These are phyloP conservation scores for Esox masquinongy DNA, from an alignment of 2,797 vertebrate genomes.

Conservation along the genomic window DNA sequence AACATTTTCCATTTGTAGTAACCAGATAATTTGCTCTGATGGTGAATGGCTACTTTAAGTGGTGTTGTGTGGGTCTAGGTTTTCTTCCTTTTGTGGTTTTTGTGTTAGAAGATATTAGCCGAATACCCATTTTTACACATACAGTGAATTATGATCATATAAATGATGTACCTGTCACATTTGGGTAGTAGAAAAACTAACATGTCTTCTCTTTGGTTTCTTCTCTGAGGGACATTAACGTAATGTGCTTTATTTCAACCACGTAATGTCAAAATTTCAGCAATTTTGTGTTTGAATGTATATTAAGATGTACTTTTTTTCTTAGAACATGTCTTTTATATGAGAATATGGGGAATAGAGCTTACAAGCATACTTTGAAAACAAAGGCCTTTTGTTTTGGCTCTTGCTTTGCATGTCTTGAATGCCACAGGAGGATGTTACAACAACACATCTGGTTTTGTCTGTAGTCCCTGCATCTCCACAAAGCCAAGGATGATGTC, in stretches of 20 bases:
- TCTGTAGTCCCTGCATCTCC: slow-evolving; percentile 69
- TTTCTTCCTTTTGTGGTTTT: background rate
- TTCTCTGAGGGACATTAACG: background rate
- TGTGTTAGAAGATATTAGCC: background rate
- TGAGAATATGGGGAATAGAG: background rate
- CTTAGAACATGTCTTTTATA: background rate
- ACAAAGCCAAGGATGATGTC: slow-evolving; percentile 44
- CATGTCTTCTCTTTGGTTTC: background rate
- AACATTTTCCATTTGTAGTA: too few relatives aligned
- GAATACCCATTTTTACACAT: background rate
- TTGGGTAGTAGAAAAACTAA: background rate
- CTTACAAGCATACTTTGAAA: background rate
- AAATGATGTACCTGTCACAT: background rate
- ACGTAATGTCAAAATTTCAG: background rate
- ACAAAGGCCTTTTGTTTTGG: background rate
- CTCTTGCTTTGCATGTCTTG: background rate
- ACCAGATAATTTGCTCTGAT: too few relatives aligned
- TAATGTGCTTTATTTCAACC: background rate
- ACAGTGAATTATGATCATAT: background rate
- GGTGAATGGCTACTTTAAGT: background rate
- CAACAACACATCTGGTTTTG: background rate
- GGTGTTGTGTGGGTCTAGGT: background rate
- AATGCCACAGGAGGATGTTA: background rate
- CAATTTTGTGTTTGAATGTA: background rate
- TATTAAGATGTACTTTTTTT: background rate